phyloP scores from a whole-genome alignment of 2,113 vertebrate genomes.

The Henicopernis longicauda region DNA sequence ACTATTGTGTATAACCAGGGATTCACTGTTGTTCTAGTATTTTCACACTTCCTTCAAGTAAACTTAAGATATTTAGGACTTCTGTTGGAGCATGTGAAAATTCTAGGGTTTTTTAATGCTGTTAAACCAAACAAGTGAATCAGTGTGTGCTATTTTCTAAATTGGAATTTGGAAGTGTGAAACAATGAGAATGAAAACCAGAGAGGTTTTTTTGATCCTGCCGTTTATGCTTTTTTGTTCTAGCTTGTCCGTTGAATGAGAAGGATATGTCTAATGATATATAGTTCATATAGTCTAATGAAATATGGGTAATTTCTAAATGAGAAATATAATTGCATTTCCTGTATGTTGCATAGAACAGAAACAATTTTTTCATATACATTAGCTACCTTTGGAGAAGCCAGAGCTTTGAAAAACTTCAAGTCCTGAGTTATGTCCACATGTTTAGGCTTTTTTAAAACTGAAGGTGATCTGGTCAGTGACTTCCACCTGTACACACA shows the following conservation, averaged over 20 bases:
- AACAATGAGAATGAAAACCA: background rate
- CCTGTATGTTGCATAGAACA: background rate
- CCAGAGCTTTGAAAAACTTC: constrained; percentile 72
- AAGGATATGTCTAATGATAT: background rate
- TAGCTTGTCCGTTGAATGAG: background rate
- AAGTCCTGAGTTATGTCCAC: constrained; percentile 31
- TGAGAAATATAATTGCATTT: background rate
- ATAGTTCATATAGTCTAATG: too few species aligned
- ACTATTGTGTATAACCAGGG: background rate
- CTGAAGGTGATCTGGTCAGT: constrained; percentile 33
- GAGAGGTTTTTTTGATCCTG: background rate
- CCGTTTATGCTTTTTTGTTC: background rate
- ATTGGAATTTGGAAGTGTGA: background rate
- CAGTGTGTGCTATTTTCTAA: background rate
- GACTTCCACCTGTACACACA: constrained; percentile 53
- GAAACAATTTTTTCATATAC: background rate
- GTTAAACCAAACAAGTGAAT: background rate
- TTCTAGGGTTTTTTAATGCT: background rate
- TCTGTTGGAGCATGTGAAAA: background rate
- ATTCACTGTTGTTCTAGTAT: background rate
- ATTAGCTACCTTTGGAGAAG: constrained; percentile 68
- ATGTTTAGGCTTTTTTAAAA: background rate
- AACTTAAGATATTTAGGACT: background rate
- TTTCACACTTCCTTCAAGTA: background rate
- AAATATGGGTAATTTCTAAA: background rate